Evolutionary conservation across 2,797 vertebrate species (phyloP), one percentile per base, ranked within the genome.

Genomic region (Sebastes wilsoni): DNA sequence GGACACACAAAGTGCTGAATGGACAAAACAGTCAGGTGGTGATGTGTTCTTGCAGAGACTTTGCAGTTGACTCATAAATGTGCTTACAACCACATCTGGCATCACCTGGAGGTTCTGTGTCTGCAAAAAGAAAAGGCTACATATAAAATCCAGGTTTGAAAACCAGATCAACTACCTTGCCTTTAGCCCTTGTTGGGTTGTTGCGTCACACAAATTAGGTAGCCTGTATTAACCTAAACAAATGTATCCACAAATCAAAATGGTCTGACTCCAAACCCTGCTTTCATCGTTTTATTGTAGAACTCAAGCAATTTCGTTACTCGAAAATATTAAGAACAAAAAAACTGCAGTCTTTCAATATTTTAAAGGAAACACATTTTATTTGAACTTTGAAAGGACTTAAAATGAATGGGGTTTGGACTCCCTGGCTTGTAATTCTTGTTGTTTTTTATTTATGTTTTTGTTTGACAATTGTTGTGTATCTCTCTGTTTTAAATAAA

Each of bases 1-100:
- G 34, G 75, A 80, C 76, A 71, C 32, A 14, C 32, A 81, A 38
- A 30, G 27, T 87, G 91, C 90, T 91, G 92, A 88, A 16, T 77
- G 32, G 46, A 84, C 81, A 86, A 66, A 92, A 85, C 65, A 59
- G 69, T 72, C 23, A 59, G 28, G 27, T 5, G 12, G 46, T 74
- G 64, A 77, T 77, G 65, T 54, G 71, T 62, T 81, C 34, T 72
- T 71, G 46, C 68, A 46, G 46, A 72, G 32, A 56, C 20, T 72
- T 68, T 77, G 30, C 86, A 84, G 60, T 42, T 67, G 71, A 59
- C 49, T 81, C 72, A 67, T 75, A 68, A 87, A 87, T 76, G 28
- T 80, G 79, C 59, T 72, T 67, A 66, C 36, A 76, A 11, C 25
- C 42, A 74, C 74, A 75, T 49, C 42, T 81, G 65, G 72, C 22